These are phyloP conservation scores for Zosterops japonicus DNA, from an alignment of 2,113 vertebrate species.

Conservation along the genomic window DNA sequence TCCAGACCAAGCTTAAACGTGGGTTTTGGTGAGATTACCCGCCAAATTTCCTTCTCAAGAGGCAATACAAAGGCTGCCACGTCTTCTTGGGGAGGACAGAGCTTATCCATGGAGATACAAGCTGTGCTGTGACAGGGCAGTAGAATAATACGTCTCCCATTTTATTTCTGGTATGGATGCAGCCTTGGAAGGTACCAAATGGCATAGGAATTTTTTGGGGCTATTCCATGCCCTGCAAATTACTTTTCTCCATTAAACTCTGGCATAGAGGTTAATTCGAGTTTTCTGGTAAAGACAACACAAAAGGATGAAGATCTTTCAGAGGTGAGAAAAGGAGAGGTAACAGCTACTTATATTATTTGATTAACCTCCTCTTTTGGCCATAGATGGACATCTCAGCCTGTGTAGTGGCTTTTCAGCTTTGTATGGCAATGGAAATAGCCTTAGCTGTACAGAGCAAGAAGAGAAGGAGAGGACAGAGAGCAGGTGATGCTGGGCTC, in stretches of 20 bases:
- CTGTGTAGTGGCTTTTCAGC: background rate
- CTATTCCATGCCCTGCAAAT: background rate
- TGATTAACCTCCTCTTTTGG: background rate
- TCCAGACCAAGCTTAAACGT: background rate
- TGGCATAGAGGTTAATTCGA: background rate
- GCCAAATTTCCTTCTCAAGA: background rate
- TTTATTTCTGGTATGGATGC: background rate
- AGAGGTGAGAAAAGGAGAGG: background rate
- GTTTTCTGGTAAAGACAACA: background rate
- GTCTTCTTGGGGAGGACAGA: background rate
- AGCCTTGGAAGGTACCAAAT: background rate
- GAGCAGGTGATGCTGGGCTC: background rate
- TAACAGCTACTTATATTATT: background rate
- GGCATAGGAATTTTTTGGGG: fast-evolving
- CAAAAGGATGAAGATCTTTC: background rate
- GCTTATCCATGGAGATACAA: background rate
- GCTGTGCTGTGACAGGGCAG: background rate
- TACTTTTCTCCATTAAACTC: background rate
- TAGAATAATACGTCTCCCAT: background rate
- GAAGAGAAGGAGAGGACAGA: background rate
- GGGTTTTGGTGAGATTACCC: background rate
- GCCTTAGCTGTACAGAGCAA: background rate
- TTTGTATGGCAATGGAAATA: background rate
- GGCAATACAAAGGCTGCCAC: background rate
- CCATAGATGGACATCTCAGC: background rate